Evolutionary conservation across 2,797 vertebrate genomes (phyloP).

Genomic region (Sebastes elongatus): DNA sequence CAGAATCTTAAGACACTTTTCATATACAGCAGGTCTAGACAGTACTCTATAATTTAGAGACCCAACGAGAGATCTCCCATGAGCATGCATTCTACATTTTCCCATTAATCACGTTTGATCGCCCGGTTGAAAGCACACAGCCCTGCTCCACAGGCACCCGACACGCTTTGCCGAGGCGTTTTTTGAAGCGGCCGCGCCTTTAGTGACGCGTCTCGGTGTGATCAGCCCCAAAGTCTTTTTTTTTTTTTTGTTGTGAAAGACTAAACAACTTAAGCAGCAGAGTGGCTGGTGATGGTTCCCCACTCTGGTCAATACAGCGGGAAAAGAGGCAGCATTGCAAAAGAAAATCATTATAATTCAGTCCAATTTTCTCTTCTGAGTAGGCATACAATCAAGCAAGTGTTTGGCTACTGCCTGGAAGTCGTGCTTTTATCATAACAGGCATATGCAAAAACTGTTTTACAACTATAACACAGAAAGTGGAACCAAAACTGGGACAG

Average conservation of each 20-base stretch:
- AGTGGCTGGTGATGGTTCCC: background rate
- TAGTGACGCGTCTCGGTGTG: too few relatives aligned
- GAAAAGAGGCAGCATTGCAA: background rate
- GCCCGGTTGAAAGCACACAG: too few relatives aligned
- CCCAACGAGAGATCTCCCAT: too few relatives aligned
- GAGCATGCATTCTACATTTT: too few relatives aligned
- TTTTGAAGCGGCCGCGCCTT: too few relatives aligned
- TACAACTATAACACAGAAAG: background rate
- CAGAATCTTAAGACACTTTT: too few relatives aligned
- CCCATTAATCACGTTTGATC: too few relatives aligned
- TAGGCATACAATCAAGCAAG: background rate
- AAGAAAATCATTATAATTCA: background rate
- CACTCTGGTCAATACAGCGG: background rate
- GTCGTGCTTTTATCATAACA: slow-evolving; percentile 4
- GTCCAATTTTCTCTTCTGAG: background rate
- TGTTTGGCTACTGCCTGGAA: background rate
- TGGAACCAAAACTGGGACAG: slow-evolving; percentile 16
- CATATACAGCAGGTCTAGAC: too few relatives aligned
- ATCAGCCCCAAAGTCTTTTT: too few relatives aligned
- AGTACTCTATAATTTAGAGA: too few relatives aligned
- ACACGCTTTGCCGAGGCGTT: too few relatives aligned
- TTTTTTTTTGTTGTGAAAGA: background rate
- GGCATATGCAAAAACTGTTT: background rate
- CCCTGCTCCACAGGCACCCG: too few relatives aligned
- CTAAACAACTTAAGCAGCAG: background rate